A percentile compares a stretch with the other conserved stretches of the same genome.
Evolutionary conservation across 2,797 vertebrate genomes (phyloP).

Genomic region (Decapterus maruadsi): DNA sequence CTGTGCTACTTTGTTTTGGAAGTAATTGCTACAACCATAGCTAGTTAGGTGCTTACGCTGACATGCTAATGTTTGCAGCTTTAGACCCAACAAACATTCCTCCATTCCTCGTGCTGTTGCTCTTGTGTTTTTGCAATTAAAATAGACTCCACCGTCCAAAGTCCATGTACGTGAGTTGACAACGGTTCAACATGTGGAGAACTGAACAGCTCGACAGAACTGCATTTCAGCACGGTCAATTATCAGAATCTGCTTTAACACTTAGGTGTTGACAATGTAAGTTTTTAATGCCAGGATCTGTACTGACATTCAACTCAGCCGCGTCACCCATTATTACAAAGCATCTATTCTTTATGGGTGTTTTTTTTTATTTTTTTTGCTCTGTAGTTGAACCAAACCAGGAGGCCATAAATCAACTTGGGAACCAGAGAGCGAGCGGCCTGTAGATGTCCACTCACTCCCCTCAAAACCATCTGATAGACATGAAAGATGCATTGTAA

Average conservation of each 20-base stretch:
- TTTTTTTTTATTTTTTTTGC: constrained; percentile 10
- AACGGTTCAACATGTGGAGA: not conserved
- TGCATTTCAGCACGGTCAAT: not conserved
- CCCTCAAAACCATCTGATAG: constrained; percentile 22
- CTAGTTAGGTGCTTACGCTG: not conserved
- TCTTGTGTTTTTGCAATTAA: not conserved
- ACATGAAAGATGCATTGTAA: constrained; percentile 75
- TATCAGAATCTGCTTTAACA: constrained; percentile 25
- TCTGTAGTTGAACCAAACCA: constrained; percentile 45
- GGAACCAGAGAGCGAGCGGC: constrained; percentile 32
- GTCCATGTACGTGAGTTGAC: not conserved
- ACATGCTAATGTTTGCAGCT: not conserved
- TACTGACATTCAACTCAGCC: constrained; percentile 24
- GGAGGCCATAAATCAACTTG: constrained; percentile 58
- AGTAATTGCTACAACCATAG: not conserved
- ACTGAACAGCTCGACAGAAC: constrained; percentile 6
- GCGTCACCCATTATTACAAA: constrained; percentile 31
- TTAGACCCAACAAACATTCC: not conserved
- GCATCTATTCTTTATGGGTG: constrained; percentile 35
- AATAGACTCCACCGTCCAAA: not conserved
- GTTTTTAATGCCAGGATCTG: constrained; percentile 14
- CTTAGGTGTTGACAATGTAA: not conserved
- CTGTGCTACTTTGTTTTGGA: not conserved
- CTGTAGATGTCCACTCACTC: constrained; percentile 25
- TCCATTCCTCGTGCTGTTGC: not conserved